Conservation (phyloP, 2,113 vertebrate genomes). For the Macrotis lagotis region DNA sequence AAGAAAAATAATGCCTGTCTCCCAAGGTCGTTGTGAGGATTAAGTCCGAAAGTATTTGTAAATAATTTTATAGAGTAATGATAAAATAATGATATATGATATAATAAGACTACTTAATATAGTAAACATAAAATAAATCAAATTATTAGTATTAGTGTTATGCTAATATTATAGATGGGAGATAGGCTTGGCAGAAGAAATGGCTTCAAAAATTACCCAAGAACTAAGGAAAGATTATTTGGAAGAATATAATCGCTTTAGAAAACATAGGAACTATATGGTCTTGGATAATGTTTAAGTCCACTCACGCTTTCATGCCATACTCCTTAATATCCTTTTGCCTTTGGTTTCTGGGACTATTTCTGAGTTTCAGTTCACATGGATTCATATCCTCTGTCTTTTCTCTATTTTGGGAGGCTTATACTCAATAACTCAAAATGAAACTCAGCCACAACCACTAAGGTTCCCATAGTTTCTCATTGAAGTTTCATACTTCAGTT, state of each 20-base stretch:
- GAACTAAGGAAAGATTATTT: neutral
- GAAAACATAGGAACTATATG: neutral
- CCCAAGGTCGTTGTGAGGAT: neutral
- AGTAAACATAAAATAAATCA: neutral
- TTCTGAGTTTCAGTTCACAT: conserved; percentile 21
- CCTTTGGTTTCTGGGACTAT: neutral
- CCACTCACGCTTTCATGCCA: neutral
- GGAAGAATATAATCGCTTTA: neutral
- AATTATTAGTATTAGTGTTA: neutral
- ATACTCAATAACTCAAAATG: neutral
- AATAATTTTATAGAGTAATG: neutral
- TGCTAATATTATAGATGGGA: neutral
- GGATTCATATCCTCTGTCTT: neutral
- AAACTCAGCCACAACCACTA: neutral
- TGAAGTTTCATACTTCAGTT: neutral
- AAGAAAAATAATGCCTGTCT: neutral
- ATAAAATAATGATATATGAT: no score
- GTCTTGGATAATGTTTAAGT: neutral
- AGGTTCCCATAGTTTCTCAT: neutral
- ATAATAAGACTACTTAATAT: neutral
- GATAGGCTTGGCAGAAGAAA: neutral
- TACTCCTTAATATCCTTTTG: neutral
- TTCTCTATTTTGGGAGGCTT: neutral
- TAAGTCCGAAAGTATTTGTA: neutral
- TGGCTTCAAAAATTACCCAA: neutral